Evolutionary conservation across 2,113 vertebrate species (phyloP).

Genomic region (Myotis brandtii): DNA sequence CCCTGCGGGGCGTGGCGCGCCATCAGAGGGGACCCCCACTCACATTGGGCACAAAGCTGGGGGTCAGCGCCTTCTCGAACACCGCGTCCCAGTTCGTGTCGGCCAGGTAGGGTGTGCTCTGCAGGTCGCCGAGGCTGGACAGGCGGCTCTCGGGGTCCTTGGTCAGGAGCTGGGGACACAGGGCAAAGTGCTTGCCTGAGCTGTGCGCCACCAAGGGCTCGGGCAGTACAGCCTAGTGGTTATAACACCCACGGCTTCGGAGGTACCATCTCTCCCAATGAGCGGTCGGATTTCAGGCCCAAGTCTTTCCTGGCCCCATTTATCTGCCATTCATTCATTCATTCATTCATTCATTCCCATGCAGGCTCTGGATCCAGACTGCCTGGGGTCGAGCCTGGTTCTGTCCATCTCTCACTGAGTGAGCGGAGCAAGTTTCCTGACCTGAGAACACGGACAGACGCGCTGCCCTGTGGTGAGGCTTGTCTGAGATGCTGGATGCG

Average conservation of each 20-base stretch:
- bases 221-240: accelerated
- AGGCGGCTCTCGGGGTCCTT: slow-evolving; percentile 89
- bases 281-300: accelerated
- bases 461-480: too few species aligned
- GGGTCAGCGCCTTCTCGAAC: slow-evolving; percentile 86
- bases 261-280: accelerated
- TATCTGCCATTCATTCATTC: too few species aligned
- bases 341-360: background rate
- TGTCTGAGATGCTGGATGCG: accelerated
- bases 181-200: background rate
- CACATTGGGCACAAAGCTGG: slow-evolving; percentile 90
- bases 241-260: background rate
- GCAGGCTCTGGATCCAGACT: background rate
- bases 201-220: too few species aligned
- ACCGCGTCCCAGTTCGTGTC: slow-evolving; percentile 91
- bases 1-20: background rate
- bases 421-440: background rate
- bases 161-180: slow-evolving; percentile 86
- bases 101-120: slow-evolving; percentile 87
- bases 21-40: slow-evolving; percentile 63
- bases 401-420: background rate
- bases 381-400: background rate
- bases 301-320: background rate
- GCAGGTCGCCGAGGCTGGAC: slow-evolving; percentile 87
- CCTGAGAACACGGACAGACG: background rate